phyloP scores from a whole-genome alignment of 2,113 vertebrate species.

The Hippopotamus amphibius region DNA sequence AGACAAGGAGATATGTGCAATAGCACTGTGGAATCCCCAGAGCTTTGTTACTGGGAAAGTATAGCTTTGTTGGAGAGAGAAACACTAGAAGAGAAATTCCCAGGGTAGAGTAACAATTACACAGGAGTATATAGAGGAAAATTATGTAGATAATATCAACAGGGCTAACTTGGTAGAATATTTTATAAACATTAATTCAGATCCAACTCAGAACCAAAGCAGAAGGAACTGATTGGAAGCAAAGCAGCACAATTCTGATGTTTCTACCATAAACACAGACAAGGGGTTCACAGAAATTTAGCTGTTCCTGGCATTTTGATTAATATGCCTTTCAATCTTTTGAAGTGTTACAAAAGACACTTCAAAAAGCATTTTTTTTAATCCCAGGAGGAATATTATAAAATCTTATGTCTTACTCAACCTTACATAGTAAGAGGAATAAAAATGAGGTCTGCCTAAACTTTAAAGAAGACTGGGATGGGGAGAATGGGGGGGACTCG shows the following conservation, averaged over 20 bases:
- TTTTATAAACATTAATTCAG: not conserved
- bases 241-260: not conserved
- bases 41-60: not conserved
- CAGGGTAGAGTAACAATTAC: not conserved
- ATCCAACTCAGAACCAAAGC: not conserved
- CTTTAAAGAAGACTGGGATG: too few species aligned
- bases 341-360: not conserved
- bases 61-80: not conserved
- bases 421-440: not conserved
- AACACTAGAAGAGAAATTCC: not conserved
- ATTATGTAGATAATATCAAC: not conserved
- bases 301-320: not conserved
- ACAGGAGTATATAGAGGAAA: not conserved
- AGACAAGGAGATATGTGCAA: not conserved
- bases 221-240: not conserved
- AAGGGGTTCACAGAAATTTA: not conserved
- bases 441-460: not conserved
- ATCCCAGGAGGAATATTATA: not conserved
- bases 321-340: not conserved
- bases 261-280: not conserved
- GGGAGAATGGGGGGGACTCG: too few species aligned
- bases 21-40: not conserved
- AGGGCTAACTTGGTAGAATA: not conserved
- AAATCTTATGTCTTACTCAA: not conserved
- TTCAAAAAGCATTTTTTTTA: conserved; percentile 7